phyloP scores from a whole-genome alignment of 2,113 vertebrate genomes.

The Cricetomys ansorgei region DNA sequence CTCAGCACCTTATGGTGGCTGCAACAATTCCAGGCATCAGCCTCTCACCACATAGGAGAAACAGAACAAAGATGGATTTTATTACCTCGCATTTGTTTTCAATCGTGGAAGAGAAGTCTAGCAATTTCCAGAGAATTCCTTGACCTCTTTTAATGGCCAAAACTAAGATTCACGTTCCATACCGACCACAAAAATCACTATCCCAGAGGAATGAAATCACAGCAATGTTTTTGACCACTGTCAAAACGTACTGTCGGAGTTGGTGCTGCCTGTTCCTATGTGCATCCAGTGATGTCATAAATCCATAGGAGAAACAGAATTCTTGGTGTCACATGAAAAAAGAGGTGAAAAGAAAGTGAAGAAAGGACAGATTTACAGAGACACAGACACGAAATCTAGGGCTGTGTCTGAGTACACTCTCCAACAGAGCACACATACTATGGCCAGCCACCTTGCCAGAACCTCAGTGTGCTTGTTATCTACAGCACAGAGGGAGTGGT shows the following conservation, averaged over 20 bases:
- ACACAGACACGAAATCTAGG: background rate
- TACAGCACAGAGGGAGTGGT: background rate
- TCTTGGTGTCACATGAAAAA: accelerated
- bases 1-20: background rate
- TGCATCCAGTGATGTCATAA: background rate
- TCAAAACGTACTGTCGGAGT: background rate
- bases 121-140: background rate
- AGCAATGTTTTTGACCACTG: background rate
- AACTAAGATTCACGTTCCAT: background rate
- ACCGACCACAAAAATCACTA: background rate
- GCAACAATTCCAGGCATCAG: background rate
- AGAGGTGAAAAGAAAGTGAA: no score
- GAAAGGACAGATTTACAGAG: background rate
- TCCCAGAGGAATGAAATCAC: background rate
- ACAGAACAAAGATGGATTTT: background rate
- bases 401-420: background rate
- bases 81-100: background rate
- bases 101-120: background rate
- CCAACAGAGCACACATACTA: background rate
- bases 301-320: no score
- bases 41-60: background rate
- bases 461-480: background rate
- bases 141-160: background rate
- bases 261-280: background rate
- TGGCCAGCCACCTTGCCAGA: background rate